Evolutionary conservation across 2,113 vertebrate genomes (phyloP), one percentile per base, ranked within the genome.

Genomic region (Oreochromis aureus): DNA sequence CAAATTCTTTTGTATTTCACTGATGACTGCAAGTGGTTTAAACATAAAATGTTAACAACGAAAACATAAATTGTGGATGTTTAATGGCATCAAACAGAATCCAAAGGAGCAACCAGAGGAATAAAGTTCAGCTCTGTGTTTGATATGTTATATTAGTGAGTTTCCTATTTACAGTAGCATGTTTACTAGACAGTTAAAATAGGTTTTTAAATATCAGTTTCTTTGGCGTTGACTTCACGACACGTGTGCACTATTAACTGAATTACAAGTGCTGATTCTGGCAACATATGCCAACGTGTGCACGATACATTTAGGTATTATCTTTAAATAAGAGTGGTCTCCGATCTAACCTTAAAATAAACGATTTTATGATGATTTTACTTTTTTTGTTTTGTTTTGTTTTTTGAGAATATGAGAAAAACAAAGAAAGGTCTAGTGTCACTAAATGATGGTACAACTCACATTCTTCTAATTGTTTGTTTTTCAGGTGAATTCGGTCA

Each of bases 401-500:
- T 24, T 3, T 61, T 61, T 16, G 30, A 63, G 10, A 22, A 18
- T 3, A 2, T 24, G 30, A 61, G 54, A 36, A 24, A 44, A 58
- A 55, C 24, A 56, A 27, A 46, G 59, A 63, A 41, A 30, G 22
- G 18, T 58, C 39, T 32, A 3, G 46, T 66, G 80, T 44, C 24
- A 27, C 10, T 56, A 16, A 19, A 32, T 73, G 69, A 32, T 13
- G 16, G 27, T 78, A 76, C 41, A 51, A 19, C 13, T 88, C 51
- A 80, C 41, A 1, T 73, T 48, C 10, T 27, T 85, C 79, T 71
- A 32, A 46, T 18, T 81, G 24, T 82, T 83, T 92, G 30, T 93
- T 61, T 93, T 91, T 36, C 85, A 99, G 99, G 99, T 99, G 46
- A 99, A 99, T 95, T 99, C 99, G 0, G 99, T 99, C 90, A 99